Base-by-base conservation (phyloP, 2,888 invertebrate species). In the Dioctria linearis region DNA sequence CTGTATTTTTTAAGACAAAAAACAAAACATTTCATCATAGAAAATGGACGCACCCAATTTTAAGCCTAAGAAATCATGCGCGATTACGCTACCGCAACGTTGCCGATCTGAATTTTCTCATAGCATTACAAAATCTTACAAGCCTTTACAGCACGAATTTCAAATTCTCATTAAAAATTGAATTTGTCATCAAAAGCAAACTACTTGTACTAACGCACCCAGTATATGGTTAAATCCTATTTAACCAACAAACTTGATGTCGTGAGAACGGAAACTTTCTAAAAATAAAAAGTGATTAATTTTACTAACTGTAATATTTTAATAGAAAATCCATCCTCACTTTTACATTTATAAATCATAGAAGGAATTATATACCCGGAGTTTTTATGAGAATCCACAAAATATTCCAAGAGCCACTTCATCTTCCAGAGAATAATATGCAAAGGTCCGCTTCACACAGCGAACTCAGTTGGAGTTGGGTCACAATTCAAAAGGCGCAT, bases 201-300 rank as follows among this genome's bases (percentile, higher is more conserved):
- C n/a, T 4, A 11, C 46, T 25, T 54, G 11, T 40, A 51, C 54
- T 39, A 8, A n/a, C 40, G 11, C 57, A 51, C 75, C 46, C 13
- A 46, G 25, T n/a, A 3, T n/a, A 59, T 25, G n/a, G n/a, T n/a
- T 13, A 59, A 46, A 46, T 46, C 59, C 25, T 13, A 25, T 59
- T 25, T 59, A 59, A n/a, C 46, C 43, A 3, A 46, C 3, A 13
- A 37, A 3, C 37, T 61, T 3, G 42, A 4, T 37, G 43, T 61
- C 75, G 75, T 75, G 75, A 59, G 75, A 75, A 75, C 75, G 13
- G 13, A 13, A 40, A 59, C 42, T 75, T 61, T 61, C 61, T 59
- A 40, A 25, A 37, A 42, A 6, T n/a, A n/a, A 13, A 42, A n/a
- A 43, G 75, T 75, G 75, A 75, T 75, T 75, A 75, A 75, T 75